Conservation (phyloP, 2,888 invertebrate species). For the Synergus japonicus region DNA sequence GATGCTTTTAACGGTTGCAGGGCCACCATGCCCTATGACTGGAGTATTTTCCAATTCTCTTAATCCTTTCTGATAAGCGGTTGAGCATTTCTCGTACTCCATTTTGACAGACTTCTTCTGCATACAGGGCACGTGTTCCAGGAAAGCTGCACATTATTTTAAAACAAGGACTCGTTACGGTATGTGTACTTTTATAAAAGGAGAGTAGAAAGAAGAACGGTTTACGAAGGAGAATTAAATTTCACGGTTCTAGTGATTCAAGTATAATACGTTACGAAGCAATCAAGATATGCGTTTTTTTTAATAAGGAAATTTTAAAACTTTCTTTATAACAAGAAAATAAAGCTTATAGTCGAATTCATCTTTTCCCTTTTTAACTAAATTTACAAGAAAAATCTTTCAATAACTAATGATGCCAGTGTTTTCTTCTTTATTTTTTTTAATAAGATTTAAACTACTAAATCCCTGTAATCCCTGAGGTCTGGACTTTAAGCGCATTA, state of each 20-base stretch:
- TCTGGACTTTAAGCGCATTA: background rate
- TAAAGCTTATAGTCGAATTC: background rate
- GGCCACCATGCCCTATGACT: slow-evolving; percentile 66
- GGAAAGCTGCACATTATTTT: slow-evolving; percentile 80
- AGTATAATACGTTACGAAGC: background rate
- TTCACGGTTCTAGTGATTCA: background rate
- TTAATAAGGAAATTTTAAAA: background rate
- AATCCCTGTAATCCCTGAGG: background rate
- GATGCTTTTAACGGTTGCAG: slow-evolving; percentile 77
- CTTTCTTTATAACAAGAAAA: background rate
- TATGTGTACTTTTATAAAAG: background rate
- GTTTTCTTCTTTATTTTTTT: background rate
- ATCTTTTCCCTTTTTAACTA: too few species aligned
- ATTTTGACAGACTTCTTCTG: slow-evolving; percentile 81
- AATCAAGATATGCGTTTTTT: background rate
- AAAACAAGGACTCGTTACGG: slow-evolving; percentile 26
- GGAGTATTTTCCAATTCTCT: slow-evolving; percentile 78
- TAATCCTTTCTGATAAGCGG: slow-evolving; percentile 85
- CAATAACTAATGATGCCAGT: too few species aligned
- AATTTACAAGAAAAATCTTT: too few species aligned
- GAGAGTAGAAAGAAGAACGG: background rate
- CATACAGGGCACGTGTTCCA: slow-evolving; percentile 88
- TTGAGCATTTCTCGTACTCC: slow-evolving; percentile 87
- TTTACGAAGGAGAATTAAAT: background rate
- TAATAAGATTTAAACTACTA: background rate